Evolutionary conservation across 2,113 vertebrate species (phyloP).

Genomic region (Elachura formosa): DNA sequence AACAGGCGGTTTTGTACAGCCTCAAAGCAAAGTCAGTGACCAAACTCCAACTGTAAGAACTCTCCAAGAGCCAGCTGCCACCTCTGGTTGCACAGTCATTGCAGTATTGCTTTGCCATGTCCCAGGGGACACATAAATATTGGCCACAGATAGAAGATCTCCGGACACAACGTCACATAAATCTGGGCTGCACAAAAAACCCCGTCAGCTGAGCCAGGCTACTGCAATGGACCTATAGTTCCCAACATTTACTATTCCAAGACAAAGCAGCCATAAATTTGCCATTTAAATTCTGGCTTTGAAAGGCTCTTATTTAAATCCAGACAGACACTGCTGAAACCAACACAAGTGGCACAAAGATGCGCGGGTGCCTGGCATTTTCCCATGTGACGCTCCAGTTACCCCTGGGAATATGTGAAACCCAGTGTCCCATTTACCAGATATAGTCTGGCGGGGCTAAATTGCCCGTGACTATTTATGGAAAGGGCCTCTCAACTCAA

Average conservation of each 20-base stretch:
- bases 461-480: neutral
- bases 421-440: neutral
- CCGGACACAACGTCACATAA: neutral
- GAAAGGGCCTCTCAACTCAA: neutral
- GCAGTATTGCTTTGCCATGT: neutral
- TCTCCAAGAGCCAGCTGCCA: neutral
- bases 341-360: neutral
- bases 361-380: neutral
- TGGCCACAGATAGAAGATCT: neutral
- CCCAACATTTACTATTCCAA: neutral
- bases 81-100: accelerated
- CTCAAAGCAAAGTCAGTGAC: neutral
- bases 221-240: neutral
- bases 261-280: neutral
- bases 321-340: neutral
- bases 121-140: neutral
- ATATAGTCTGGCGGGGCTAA: neutral
- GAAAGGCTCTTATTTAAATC: conserved; percentile 18
- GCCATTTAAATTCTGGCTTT: conserved; percentile 1
- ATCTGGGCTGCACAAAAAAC: neutral
- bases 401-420: neutral
- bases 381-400: neutral
- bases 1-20: neutral
- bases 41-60: neutral
- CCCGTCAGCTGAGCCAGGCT: neutral